These are phyloP conservation scores for Helogale parvula DNA, from an alignment of 2,113 vertebrate genomes.

Conservation along the genomic window DNA sequence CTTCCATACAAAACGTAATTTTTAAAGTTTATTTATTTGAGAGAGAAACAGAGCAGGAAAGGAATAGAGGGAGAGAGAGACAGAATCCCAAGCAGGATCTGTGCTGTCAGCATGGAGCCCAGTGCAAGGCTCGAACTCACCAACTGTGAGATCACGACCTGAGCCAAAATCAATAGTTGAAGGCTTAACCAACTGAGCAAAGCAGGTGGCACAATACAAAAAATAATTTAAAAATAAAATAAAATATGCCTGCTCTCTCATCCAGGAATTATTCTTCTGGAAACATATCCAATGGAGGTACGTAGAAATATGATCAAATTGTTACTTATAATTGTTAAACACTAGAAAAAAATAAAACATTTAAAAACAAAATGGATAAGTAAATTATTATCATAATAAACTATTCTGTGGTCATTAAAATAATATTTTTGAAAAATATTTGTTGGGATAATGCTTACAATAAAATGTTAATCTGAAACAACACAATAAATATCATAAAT, in stretches of 20 bases:
- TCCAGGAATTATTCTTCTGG: background rate
- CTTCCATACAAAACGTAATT: background rate
- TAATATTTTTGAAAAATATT: background rate
- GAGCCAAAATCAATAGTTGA: no score
- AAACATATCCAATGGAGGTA: background rate
- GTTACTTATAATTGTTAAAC: background rate
- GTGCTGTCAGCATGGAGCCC: no score
- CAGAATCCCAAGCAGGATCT: no score
- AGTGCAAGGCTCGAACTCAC: no score
- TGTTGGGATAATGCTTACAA: background rate
- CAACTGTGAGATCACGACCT: no score
- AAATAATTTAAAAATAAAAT: background rate
- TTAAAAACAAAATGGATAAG: background rate
- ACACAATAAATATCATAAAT: background rate
- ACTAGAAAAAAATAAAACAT: background rate
- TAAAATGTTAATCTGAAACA: slow-evolving; percentile 14
- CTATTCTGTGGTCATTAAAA: background rate
- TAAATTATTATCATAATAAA: background rate
- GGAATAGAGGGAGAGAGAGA: no score
- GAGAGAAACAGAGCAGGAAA: no score
- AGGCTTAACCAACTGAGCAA: no score
- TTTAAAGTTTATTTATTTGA: no score
- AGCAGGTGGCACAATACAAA: background rate
- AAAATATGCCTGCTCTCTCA: background rate
- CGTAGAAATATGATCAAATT: background rate